Conservation (phyloP, 1,140 invertebrate genomes). For the Octopus bimaculoides region DNA sequence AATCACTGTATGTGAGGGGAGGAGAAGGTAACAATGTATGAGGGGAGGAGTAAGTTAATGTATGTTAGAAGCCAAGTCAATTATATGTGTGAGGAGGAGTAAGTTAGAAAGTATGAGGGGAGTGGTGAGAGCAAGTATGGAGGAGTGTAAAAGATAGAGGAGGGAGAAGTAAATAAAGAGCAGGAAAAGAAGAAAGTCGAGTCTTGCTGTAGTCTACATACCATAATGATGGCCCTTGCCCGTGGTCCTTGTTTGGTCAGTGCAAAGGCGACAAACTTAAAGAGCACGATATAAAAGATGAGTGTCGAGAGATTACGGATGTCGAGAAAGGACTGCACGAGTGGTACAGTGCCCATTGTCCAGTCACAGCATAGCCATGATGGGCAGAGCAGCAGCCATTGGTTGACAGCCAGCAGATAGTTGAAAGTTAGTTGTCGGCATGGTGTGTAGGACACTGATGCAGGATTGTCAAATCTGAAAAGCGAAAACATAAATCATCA, state of each 20-base stretch:
- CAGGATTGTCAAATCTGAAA: conserved; percentile 87
- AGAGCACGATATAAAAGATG: conserved; percentile 67
- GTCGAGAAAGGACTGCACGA: conserved; percentile 78
- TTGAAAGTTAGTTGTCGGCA: conserved; percentile 87
- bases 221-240: conserved; percentile 79
- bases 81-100: too few relatives aligned
- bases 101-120: too few relatives aligned
- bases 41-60: too few relatives aligned
- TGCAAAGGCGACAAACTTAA: conserved; percentile 67
- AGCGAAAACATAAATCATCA: conserved; percentile 15
- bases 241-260: conserved; percentile 68
- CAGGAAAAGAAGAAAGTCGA: conserved; percentile 76
- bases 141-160: too few relatives aligned
- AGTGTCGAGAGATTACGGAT: conserved; percentile 81
- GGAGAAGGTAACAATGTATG: too few relatives aligned
- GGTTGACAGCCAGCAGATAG: conserved; percentile 87
- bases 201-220: conserved; percentile 64
- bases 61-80: too few relatives aligned
- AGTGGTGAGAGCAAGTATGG: too few relatives aligned
- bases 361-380: conserved; percentile 93
- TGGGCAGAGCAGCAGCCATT: conserved; percentile 85
- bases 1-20: too few relatives aligned
- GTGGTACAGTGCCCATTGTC: conserved; percentile 95
- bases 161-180: not conserved
- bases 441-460: conserved; percentile 75